Percentiles rank a stretch among this genome's conserved stretches.
Evolutionary conservation across 2,888 invertebrate species (phyloP).

Genomic region (Drosophila limbata): DNA sequence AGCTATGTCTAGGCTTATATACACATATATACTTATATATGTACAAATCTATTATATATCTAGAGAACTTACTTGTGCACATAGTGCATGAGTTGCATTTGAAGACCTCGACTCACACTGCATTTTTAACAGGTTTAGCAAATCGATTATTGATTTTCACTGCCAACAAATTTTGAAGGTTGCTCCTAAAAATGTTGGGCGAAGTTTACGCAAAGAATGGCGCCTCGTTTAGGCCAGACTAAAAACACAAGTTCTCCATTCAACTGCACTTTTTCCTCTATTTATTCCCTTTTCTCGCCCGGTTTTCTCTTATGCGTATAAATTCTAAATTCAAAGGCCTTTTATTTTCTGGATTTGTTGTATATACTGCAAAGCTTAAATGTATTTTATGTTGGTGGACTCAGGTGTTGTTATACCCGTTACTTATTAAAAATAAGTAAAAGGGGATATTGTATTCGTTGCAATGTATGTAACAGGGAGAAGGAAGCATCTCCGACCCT

Average conservation of each 20-base stretch:
- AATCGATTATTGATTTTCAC: conserved; percentile 74
- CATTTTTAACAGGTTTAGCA: conserved; percentile 39
- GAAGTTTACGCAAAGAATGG: conserved; percentile 35
- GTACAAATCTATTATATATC: conserved; percentile 9
- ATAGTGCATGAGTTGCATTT: conserved; percentile 22
- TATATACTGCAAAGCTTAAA: conserved; percentile 4
- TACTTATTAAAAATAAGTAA: no score
- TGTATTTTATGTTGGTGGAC: conserved; percentile 6
- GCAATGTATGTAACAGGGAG: no score
- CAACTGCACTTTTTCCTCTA: conserved; percentile 10
- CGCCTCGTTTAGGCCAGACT: conserved; percentile 31
- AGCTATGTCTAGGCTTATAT: conserved; percentile 21
- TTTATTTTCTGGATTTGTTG: conserved; percentile 21
- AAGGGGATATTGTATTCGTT: no score
- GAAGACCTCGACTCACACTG: conserved; percentile 36
- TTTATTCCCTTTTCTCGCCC: conserved; percentile 2
- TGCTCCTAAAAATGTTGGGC: conserved; percentile 43
- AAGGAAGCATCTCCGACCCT: no score
- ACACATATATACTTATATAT: not conserved
- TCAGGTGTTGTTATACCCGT: no score
- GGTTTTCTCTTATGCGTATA: conserved; percentile 4
- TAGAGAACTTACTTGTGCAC: not conserved
- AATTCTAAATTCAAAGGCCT: conserved; percentile 4
- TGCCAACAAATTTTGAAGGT: conserved; percentile 61
- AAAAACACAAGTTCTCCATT: not conserved